These are phyloP conservation scores for Mormyrops boulengeri DNA, from an alignment of 2,797 vertebrate genomes.

Conservation along the genomic window DNA sequence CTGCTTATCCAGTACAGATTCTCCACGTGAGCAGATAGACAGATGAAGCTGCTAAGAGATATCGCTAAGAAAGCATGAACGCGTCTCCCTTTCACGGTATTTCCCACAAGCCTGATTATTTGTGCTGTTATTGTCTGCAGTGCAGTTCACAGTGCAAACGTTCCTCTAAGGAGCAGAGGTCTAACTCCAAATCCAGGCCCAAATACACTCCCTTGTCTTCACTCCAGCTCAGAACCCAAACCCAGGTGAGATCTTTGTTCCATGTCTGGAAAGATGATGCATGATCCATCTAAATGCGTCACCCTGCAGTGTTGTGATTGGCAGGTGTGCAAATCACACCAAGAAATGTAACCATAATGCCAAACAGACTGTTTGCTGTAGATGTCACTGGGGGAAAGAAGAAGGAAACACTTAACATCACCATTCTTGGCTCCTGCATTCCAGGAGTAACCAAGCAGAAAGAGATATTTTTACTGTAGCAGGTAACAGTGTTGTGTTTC, in stretches of 20 bases:
- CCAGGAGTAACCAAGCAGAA: not conserved
- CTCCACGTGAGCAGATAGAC: not conserved
- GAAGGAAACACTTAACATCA: not conserved
- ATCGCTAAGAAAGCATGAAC: not conserved
- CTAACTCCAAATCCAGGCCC: not conserved
- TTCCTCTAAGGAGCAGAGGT: not conserved
- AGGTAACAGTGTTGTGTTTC: not conserved
- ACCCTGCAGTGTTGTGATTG: not conserved
- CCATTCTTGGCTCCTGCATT: not conserved
- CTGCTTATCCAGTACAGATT: not conserved
- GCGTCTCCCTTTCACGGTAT: not conserved
- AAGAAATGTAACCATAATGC: not conserved
- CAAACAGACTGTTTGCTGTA: not conserved
- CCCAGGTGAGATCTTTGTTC: conserved; percentile 10
- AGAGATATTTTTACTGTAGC: not conserved
- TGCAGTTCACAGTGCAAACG: not conserved
- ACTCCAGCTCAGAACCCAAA: not conserved
- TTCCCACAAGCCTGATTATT: not conserved
- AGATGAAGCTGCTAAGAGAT: not conserved
- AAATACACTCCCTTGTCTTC: not conserved
- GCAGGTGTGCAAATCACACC: not conserved
- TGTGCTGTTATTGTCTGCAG: not conserved
- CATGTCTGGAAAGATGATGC: not conserved
- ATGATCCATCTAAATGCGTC: not conserved
- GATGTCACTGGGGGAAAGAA: not conserved